phyloP scores from a whole-genome alignment of 2,888 invertebrate genomes.

The Argyresthia albistria region DNA sequence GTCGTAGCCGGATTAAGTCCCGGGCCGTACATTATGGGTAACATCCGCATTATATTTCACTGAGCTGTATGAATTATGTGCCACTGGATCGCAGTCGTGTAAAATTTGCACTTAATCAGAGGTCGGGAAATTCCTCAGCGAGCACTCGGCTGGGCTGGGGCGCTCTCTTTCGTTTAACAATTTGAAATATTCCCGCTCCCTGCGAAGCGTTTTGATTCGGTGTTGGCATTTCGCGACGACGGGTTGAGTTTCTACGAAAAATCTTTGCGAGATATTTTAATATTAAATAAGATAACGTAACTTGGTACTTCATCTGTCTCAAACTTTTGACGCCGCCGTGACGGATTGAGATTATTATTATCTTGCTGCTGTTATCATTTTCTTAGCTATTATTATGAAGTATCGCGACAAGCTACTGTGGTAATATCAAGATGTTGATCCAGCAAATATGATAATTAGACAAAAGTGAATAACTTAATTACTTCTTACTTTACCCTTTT shows the following conservation, averaged over 20 bases:
- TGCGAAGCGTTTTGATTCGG: too few relatives aligned
- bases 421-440: not conserved
- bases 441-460: too few relatives aligned
- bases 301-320: too few relatives aligned
- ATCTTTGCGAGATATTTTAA: too few relatives aligned
- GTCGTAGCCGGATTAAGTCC: constrained; percentile 53
- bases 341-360: too few relatives aligned
- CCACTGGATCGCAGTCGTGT: constrained; percentile 38
- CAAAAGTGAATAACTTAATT: too few relatives aligned
- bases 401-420: not conserved
- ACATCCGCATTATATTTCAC: constrained; percentile 64
- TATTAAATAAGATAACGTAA: too few relatives aligned
- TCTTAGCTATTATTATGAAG: not conserved
- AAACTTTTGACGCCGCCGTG: too few relatives aligned
- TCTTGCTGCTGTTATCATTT: not conserved
- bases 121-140: constrained; percentile 34
- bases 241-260: too few relatives aligned
- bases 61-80: constrained; percentile 56
- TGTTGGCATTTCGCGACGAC: too few relatives aligned
- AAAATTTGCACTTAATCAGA: constrained; percentile 47
- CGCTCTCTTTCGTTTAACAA: too few relatives aligned
- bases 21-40: constrained; percentile 62
- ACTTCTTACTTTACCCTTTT: too few relatives aligned
- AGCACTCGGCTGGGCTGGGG: not conserved
- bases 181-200: not conserved